Evolutionary conservation across 2,888 invertebrate genomes (phyloP), one percentile per base, ranked within the genome.

Genomic region (Morpho achilles): DNA sequence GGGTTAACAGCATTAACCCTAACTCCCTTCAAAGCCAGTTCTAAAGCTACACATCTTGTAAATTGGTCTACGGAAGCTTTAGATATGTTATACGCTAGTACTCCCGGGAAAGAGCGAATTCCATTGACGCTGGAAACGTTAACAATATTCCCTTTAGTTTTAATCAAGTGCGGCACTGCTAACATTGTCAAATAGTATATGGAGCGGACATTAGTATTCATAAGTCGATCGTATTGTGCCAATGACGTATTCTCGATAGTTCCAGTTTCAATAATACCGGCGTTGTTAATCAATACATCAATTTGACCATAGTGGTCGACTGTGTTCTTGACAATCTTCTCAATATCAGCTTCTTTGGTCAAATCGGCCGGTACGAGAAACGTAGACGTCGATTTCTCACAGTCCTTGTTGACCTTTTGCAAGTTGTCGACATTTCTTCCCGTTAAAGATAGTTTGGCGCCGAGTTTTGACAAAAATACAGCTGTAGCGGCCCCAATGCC

Each of bases 81-180:
- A 0, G 98, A 97, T 80, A 99, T 94, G 69, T 95, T 95, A 80
- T 99, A 99, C 0, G 98, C 96, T 49, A 98, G 82, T 0, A 98
- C 95, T 7, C 96, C 96, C 2, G 98, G 94, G 78, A 99, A 98
- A 50, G 98, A 94, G 73, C 98, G 91, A 32, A 97, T 92, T 3
- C 99, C 99, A 73, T 95, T 96, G 0, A 99, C 97, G 79, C 98
- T 98, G 1, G 98, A 99, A 0, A 99, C 96, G 79, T 99, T 99
- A 0, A 99, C 98, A 69, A 98, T 95, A 67, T 94, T 96, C n/a
- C 98, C 98, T 82, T 96, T 95, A 0, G 94, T 93, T 81, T 94
- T 92, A 3, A 96, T 88, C 22, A 99, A 90, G 84, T 98, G 94
- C 0, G 98, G 98, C 0, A 96, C 95, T 4, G 97, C 96, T 52